Evolutionary conservation across 2,797 vertebrate species (phyloP).

Genomic region (Aulostomus chinensis): DNA sequence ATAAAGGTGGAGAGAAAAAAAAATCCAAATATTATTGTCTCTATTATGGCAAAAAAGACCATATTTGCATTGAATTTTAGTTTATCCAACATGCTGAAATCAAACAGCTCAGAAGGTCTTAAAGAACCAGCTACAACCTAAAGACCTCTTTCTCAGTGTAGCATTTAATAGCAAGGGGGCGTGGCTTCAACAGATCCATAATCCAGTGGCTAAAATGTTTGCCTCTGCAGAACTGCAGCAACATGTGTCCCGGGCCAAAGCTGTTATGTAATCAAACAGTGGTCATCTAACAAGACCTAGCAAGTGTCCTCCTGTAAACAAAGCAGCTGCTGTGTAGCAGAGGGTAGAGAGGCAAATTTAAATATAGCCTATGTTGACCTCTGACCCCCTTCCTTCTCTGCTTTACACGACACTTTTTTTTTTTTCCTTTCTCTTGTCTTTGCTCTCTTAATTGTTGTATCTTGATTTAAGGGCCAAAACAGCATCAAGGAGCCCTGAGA

Average conservation of each 20-base stretch:
- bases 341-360: slow-evolving; percentile 39
- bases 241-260: slow-evolving; percentile 11
- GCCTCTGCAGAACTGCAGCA: slow-evolving; percentile 12
- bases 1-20: no score
- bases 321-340: slow-evolving; percentile 40
- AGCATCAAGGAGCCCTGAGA: slow-evolving; percentile 1
- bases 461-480: background rate
- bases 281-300: slow-evolving; percentile 20
- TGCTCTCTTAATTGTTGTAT: slow-evolving; percentile 10
- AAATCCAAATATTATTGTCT: no score
- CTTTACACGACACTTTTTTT: background rate
- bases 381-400: slow-evolving; percentile 31
- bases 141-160: no score
- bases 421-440: background rate
- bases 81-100: no score
- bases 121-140: no score
- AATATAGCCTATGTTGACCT: slow-evolving; percentile 52
- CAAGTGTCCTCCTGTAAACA: slow-evolving; percentile 51
- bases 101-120: no score
- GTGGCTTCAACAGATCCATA: background rate
- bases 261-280: slow-evolving; percentile 35
- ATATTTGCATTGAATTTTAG: no score
- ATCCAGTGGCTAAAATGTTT: slow-evolving; percentile 3
- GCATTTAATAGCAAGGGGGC: no score
- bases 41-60: no score